These are phyloP conservation scores for Aphaenogaster ashmeadi DNA, from an alignment of 1,140 invertebrate genomes.

Conservation along the genomic window DNA sequence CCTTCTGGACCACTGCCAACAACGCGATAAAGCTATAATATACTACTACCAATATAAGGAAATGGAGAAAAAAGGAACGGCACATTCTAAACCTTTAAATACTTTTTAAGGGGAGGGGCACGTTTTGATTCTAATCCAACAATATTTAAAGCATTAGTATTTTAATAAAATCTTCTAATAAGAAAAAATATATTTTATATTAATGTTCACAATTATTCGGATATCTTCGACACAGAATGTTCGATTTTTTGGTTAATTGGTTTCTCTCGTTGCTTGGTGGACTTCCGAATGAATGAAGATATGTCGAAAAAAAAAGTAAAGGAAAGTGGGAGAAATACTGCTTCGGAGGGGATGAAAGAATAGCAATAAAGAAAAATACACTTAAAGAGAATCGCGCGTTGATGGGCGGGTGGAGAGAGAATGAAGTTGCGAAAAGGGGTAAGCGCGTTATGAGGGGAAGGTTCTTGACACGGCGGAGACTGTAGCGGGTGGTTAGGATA, in stretches of 20 bases:
- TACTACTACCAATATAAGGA: background rate
- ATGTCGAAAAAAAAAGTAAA: background rate
- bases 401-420: background rate
- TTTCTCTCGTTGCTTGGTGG: background rate
- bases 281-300: conserved; percentile 11
- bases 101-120: background rate
- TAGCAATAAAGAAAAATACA: conserved; percentile 31
- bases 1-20: background rate
- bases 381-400: conserved; percentile 29
- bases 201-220: background rate
- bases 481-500: conserved; percentile 24
- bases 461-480: conserved; percentile 16
- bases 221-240: conserved; percentile 14
- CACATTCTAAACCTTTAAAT: conserved; percentile 20
- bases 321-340: background rate
- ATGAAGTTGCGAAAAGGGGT: conserved; percentile 5
- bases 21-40: conserved; percentile 16
- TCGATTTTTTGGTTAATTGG: background rate
- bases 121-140: background rate
- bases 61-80: background rate
- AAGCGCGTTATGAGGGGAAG: conserved; percentile 29
- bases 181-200: background rate
- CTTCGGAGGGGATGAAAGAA: background rate
- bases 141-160: background rate
- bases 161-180: background rate